Base-by-base conservation (phyloP, 1,140 invertebrate species). In the Hydropsyche tenuis region DNA sequence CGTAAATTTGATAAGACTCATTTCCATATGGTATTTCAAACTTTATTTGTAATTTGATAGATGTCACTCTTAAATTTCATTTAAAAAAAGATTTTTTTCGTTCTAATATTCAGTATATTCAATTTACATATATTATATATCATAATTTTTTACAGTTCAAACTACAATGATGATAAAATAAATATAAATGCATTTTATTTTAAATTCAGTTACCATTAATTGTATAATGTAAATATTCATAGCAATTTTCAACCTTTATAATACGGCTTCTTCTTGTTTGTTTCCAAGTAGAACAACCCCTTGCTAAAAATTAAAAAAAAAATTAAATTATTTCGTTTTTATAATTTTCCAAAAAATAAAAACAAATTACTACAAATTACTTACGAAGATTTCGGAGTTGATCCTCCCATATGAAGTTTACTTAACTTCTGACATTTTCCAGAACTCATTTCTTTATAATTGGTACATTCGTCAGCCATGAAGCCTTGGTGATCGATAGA, bases 401-500 rank as follows among this genome's bases (percentile, higher is more conserved):
- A 27, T 18, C 74, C 74, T 20, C 74, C 74, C 74, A 75, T 75
- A 30, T 72, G 53, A 12, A 75, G 14, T 43, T 69, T n/a, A 16
- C 20, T 63, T 1, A 72, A 18, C 14, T 75, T 73, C 20, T 69
- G 42, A 22, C 74, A 75, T n/a, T 72, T 75, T 62, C 66, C 70
- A 5, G 18, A 43, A 5, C 4, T 16, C 37, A 75, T 68, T 43
- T 75, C 74, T 0, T 62, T 64, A 37, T 69, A 75, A 18, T 69
- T 25, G 14, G 30, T 69, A 43, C 74, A 75, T 48, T 72, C 16
- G 16, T 14, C 9, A 11, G 70, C 68, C 27, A 74, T 45, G 0
- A 81, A 75, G 30, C 78, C 75, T 62, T 77, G 77, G 46, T 80
- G 53, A 18, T 71, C 77, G 4, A 81, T 63, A 7, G 86, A 85